Evolutionary conservation across 1,140 invertebrate species (phyloP).

Genomic region (Camponotus vicinus): DNA sequence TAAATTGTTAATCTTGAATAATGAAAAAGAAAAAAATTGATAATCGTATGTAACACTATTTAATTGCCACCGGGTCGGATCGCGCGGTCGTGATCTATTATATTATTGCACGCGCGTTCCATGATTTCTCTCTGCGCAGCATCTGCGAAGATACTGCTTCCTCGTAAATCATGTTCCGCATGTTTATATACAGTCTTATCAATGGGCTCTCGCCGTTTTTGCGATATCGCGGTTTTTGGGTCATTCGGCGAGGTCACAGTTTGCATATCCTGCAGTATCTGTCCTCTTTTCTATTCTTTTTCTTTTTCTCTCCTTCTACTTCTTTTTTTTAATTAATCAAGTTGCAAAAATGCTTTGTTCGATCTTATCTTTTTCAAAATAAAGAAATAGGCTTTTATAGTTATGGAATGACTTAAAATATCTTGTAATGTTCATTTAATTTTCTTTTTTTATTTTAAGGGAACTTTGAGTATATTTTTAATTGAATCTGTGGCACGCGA

Average conservation of each 20-base stretch:
- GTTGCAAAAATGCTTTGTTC: neutral
- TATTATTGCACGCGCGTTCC: neutral
- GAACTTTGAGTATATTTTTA: neutral
- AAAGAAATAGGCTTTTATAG: neutral
- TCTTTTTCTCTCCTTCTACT: neutral
- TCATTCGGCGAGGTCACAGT: neutral
- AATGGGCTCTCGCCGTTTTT: neutral
- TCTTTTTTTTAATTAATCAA: neutral
- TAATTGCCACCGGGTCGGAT: slow-evolving; percentile 1
- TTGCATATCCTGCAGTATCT: neutral
- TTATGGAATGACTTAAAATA: neutral
- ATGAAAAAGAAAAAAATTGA: no score
- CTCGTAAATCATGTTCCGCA: neutral
- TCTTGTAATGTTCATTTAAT: neutral
- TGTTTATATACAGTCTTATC: slow-evolving; percentile 11
- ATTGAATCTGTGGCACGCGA: neutral
- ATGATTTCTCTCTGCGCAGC: no score
- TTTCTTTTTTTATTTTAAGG: neutral
- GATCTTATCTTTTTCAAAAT: neutral
- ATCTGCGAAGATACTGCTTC: neutral
- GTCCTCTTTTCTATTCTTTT: neutral
- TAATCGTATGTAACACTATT: neutral
- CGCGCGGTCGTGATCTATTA: neutral
- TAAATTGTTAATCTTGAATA: no score
- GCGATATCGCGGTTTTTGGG: neutral